Conservation (phyloP, 2,113 vertebrate genomes). For the Forbesichthys agassizii region DNA sequence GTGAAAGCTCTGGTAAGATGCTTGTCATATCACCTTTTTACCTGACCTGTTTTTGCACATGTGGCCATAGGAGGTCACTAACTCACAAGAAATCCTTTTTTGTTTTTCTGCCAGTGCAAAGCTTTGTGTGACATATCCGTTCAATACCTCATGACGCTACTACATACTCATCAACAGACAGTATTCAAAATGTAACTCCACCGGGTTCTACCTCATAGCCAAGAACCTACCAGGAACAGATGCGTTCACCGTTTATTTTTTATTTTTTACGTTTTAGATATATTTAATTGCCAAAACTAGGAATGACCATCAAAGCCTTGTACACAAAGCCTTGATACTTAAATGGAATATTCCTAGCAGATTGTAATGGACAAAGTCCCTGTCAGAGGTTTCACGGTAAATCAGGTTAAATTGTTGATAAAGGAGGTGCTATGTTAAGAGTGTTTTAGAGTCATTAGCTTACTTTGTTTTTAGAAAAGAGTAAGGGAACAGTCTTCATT, state of each 20-base stretch:
- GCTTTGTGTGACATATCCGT: conserved; percentile 78
- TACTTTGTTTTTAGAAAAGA: conserved; percentile 46
- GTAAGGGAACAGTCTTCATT: conserved; percentile 45
- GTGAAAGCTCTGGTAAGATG: conserved; percentile 83
- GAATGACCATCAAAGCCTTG: conserved; percentile 55
- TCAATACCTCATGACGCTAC: conserved; percentile 82
- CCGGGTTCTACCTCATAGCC: conserved; percentile 83
- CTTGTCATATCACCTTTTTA: conserved; percentile 82
- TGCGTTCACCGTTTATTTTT: conserved; percentile 44
- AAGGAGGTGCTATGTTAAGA: conserved; percentile 71
- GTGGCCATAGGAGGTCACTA: conserved; percentile 72
- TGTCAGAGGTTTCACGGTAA: conserved; percentile 57
- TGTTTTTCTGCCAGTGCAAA: conserved; percentile 79
- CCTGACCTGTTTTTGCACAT: conserved; percentile 83
- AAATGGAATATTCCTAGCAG: conserved; percentile 71
- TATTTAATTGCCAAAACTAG: conserved; percentile 69
- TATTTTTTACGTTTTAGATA: conserved; percentile 37
- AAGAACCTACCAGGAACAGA: conserved; percentile 76
- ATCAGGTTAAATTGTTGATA: conserved; percentile 56
- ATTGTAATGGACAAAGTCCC: conserved; percentile 61
- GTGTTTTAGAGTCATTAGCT: conserved; percentile 55
- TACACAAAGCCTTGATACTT: conserved; percentile 76
- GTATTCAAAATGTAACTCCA: conserved; percentile 74
- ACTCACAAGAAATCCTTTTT: conserved; percentile 71
- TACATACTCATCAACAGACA: conserved; percentile 77